These are phyloP conservation scores for Morpho helenor DNA, from an alignment of 2,888 invertebrate genomes.

Conservation along the genomic window DNA sequence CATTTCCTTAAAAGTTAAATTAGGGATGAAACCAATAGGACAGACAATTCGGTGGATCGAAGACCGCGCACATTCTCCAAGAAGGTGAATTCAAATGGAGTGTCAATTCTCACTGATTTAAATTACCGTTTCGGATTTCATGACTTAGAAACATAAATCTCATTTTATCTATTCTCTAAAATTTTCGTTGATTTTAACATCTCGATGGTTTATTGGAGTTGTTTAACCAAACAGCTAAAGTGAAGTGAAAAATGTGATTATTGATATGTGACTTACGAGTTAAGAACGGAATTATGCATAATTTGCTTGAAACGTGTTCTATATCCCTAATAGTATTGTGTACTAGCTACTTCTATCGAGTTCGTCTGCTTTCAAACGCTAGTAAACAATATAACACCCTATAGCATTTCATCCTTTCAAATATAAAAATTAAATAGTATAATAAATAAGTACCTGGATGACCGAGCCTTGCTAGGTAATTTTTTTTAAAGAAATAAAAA, in stretches of 20 bases:
- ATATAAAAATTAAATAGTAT: too few species aligned
- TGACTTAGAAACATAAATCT: constrained; percentile 10
- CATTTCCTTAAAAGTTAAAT: constrained; percentile 69
- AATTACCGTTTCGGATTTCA: constrained; percentile 13
- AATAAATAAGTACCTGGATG: too few species aligned
- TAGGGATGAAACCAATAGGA: constrained; percentile 65
- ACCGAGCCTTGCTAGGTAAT: too few species aligned
- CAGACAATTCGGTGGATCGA: constrained; percentile 47
- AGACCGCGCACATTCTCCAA: constrained; percentile 40
- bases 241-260: too few species aligned
- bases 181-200: background rate
- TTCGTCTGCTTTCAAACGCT: too few species aligned
- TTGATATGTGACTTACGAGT: too few species aligned
- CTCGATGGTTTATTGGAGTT: background rate
- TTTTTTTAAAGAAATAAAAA: too few species aligned
- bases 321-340: background rate
- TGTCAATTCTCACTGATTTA: constrained; percentile 16
- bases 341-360: background rate
- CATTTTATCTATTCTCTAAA: constrained; percentile 4
- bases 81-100: constrained; percentile 31
- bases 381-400: too few species aligned
- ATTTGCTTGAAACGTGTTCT: background rate
- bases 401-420: too few species aligned
- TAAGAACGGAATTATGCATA: too few species aligned
- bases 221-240: background rate